A percentile compares a stretch with the other conserved stretches of the same genome.
phyloP scores from a whole-genome alignment of 1,140 invertebrate species.

The Manduca sexta region DNA sequence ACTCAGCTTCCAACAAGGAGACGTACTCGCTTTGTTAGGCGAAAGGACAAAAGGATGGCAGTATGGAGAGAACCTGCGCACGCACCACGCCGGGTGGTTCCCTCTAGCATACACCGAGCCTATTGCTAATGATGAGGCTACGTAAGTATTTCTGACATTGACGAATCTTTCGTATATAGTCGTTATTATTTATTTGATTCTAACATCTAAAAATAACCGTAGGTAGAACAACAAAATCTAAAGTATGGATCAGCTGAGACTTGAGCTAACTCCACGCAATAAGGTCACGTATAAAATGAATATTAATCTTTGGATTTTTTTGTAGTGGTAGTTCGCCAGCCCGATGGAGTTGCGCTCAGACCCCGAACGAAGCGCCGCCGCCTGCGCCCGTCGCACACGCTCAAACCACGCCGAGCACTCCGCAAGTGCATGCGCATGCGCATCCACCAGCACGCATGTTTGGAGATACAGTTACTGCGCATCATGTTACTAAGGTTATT shows the following conservation, averaged over 20 bases:
- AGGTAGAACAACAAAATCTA: no score
- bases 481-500: slow-evolving; percentile 57
- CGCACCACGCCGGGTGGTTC: slow-evolving; percentile 94
- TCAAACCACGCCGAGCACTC: slow-evolving; percentile 38
- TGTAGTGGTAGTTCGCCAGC: slow-evolving; percentile 51
- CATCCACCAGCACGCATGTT: slow-evolving; percentile 74
- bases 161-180: no score
- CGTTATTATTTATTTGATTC: no score
- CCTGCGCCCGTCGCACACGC: slow-evolving; percentile 53
- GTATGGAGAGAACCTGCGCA: slow-evolving; percentile 93
- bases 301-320: not conserved
- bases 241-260: no score
- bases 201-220: no score
- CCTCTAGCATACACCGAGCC: slow-evolving; percentile 92
- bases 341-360: slow-evolving; percentile 58
- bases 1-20: slow-evolving; percentile 92
- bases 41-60: slow-evolving; percentile 96
- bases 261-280: no score
- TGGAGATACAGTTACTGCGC: slow-evolving; percentile 73
- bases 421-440: slow-evolving; percentile 30
- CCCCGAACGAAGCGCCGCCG: slow-evolving; percentile 54
- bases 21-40: slow-evolving; percentile 90
- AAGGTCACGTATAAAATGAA: no score
- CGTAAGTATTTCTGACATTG: slow-evolving; percentile 25
- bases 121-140: slow-evolving; percentile 51